Evolutionary conservation across 2,888 invertebrate genomes (phyloP).

Genomic region (Pimpla rufipes): DNA sequence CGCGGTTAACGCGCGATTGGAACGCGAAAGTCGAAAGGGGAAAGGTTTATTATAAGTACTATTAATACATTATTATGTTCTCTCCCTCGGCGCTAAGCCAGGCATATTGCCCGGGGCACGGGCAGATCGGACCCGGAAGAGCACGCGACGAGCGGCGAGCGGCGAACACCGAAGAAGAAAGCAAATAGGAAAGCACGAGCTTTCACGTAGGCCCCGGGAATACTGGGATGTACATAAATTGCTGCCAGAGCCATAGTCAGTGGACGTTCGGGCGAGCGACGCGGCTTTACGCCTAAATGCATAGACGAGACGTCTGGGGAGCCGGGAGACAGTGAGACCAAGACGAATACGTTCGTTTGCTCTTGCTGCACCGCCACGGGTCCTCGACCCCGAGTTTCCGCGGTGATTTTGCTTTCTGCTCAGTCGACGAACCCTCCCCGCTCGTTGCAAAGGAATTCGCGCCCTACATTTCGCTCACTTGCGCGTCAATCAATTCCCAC

Average conservation of each 20-base stretch:
- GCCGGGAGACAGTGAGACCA: conserved; percentile 44
- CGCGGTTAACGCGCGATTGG: conserved; percentile 43
- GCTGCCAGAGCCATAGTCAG: conserved; percentile 30
- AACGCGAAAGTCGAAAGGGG: conserved; percentile 59
- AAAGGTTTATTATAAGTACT: conserved; percentile 67
- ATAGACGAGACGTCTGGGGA: conserved; percentile 62
- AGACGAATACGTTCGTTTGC: conserved; percentile 56
- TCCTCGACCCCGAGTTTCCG: conserved; percentile 61
- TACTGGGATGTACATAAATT: conserved; percentile 53
- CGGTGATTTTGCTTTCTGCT: conserved; percentile 43
- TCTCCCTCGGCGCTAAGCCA: conserved; percentile 47
- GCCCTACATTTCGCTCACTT: conserved; percentile 17
- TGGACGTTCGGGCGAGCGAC: conserved; percentile 14
- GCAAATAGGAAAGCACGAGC: conserved; percentile 59
- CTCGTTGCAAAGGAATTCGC: conserved; percentile 15
- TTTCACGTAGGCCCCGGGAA: conserved; percentile 57
- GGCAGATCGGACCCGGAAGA: conserved; percentile 65
- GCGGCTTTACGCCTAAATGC: conserved; percentile 40
- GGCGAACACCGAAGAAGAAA: conserved; percentile 53
- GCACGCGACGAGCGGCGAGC: conserved; percentile 24
- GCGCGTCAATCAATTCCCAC: conserved; percentile 7
- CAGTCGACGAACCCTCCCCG: conserved; percentile 14
- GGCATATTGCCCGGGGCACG: conserved; percentile 66
- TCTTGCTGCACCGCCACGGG: conserved; percentile 30
- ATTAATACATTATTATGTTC: conserved; percentile 67